Conservation (phyloP, 2,888 invertebrate genomes). For the Caenorhabditis zanzibari region DNA sequence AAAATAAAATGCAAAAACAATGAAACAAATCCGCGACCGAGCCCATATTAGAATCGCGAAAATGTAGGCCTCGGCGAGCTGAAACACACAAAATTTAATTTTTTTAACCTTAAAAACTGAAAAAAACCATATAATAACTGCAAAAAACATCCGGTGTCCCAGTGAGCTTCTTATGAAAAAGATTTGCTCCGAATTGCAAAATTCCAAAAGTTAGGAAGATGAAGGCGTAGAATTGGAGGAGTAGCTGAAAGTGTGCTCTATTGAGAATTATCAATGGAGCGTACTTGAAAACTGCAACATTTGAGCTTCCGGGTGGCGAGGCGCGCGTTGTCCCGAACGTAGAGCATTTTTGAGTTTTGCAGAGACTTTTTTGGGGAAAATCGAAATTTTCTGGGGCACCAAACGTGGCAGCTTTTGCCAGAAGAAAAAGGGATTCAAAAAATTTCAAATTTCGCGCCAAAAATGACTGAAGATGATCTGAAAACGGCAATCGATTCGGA, state of each 20-base stretch:
- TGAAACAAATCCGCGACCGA: background rate
- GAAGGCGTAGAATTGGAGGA: slow-evolving; percentile 2
- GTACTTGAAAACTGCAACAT: background rate
- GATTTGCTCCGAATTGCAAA: background rate
- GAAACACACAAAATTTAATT: background rate
- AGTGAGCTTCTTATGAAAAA: background rate
- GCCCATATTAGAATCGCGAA: background rate
- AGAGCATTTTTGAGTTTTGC: background rate
- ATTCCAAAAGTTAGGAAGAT: background rate
- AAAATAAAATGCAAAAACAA: background rate
- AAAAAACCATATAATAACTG: background rate
- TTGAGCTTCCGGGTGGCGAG: background rate
- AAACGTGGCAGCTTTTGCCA: background rate
- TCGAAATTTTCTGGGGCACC: background rate
- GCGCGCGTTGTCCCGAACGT: background rate
- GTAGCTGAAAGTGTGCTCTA: background rate
- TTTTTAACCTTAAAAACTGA: background rate
- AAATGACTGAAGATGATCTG: too few species aligned
- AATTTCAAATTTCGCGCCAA: too few species aligned
- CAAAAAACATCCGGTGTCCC: background rate
- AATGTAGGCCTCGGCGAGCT: background rate
- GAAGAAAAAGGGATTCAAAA: too few species aligned
- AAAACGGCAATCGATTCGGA: background rate
- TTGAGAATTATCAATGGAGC: background rate
- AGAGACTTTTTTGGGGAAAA: background rate